These are phyloP conservation scores for Lasaia peninsularis DNA, from an alignment of 1,140 invertebrate species.

Conservation along the genomic window DNA sequence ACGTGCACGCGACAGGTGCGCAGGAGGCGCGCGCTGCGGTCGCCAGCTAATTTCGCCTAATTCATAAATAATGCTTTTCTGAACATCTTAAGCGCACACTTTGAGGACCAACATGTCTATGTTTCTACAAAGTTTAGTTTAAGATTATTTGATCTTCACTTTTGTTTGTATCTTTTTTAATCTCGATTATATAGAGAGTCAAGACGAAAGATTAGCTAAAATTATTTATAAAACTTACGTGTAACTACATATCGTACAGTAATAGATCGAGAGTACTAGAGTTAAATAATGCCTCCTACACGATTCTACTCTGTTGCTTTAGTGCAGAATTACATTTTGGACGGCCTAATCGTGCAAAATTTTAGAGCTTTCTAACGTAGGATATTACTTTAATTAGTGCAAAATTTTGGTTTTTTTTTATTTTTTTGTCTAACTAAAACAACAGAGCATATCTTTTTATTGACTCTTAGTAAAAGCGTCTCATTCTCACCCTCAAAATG, in stretches of 20 bases:
- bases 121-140: constrained; percentile 48
- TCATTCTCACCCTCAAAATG: constrained; percentile 51
- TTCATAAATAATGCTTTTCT: constrained; percentile 34
- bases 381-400: background rate
- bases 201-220: constrained; percentile 57
- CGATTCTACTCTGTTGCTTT: constrained; percentile 42
- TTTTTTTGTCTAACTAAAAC: constrained; percentile 16
- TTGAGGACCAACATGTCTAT: constrained; percentile 34
- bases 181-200: constrained; percentile 42
- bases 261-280: constrained; percentile 61
- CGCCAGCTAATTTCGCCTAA: constrained; percentile 14
- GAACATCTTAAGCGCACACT: constrained; percentile 43
- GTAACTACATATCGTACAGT: constrained; percentile 63
- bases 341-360: constrained; percentile 47
- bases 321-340: constrained; percentile 35
- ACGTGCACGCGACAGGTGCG: too few species aligned
- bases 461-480: constrained; percentile 54
- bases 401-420: background rate
- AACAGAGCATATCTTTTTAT: constrained; percentile 24
- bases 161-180: constrained; percentile 32
- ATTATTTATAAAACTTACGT: constrained; percentile 52
- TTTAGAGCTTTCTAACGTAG: constrained; percentile 4
- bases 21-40: constrained; percentile 23
- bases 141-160: constrained; percentile 37
- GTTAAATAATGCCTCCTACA: constrained; percentile 51